Evolutionary conservation across 23 tunicate genomes (phyloP).

Genomic region (Oikopleura dioica): DNA sequence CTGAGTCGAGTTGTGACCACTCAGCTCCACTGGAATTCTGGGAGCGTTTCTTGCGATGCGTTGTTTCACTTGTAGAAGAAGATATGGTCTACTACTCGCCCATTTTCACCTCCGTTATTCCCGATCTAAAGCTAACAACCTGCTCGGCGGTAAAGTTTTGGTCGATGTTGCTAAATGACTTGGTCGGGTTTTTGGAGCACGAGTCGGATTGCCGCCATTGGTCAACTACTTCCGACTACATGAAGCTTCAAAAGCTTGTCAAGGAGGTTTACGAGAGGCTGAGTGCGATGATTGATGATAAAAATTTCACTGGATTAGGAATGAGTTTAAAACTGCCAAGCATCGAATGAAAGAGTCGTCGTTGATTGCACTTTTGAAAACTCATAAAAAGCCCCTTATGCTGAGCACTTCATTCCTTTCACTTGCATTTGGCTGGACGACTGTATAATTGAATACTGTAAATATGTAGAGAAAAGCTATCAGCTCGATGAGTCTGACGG

Average conservation of each 20-base stretch:
- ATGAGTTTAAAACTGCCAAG: too few relatives aligned
- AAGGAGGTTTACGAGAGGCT: neutral
- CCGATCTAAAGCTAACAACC: neutral
- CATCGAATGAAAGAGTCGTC: too few relatives aligned
- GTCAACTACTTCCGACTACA: neutral
- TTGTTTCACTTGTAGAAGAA: neutral
- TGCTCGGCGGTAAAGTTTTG: neutral
- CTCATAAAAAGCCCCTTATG: neutral
- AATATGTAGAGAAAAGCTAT: neutral
- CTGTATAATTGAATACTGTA: neutral
- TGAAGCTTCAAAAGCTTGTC: neutral
- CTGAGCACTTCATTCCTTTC: neutral
- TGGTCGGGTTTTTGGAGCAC: neutral
- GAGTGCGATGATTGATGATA: neutral
- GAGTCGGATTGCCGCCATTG: neutral
- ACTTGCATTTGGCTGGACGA: neutral
- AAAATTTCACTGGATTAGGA: neutral
- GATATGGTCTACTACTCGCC: neutral
- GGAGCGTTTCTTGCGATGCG: neutral
- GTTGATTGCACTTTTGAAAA: too few relatives aligned
- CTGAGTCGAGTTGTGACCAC: neutral
- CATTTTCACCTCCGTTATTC: neutral
- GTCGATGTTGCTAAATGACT: neutral
- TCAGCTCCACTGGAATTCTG: neutral
- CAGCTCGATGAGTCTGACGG: neutral